A percentile compares a stretch with the other conserved stretches of the same genome.
Evolutionary conservation across 2,113 vertebrate species (phyloP).

Genomic region (Xenopus borealis): DNA sequence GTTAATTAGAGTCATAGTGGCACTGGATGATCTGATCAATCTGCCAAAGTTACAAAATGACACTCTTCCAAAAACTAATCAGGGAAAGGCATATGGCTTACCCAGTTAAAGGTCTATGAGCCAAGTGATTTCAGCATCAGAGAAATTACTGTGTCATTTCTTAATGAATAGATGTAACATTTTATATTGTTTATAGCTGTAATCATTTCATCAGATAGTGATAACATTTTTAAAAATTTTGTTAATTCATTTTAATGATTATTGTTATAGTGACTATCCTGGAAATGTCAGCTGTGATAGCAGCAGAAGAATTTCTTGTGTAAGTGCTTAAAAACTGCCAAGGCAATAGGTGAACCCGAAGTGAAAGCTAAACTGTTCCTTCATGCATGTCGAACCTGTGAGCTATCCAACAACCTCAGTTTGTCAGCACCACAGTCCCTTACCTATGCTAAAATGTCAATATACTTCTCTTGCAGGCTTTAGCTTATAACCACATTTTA

Average conservation of each 20-base stretch:
- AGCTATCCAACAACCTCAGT: not conserved
- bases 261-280: not conserved
- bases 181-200: not conserved
- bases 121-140: constrained; percentile 11
- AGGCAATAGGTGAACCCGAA: constrained; percentile 42
- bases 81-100: constrained; percentile 33
- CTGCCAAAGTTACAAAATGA: constrained; percentile 37
- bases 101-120: constrained; percentile 14
- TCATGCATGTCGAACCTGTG: constrained; percentile 30
- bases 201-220: not conserved
- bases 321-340: constrained; percentile 29
- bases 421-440: constrained; percentile 28
- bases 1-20: constrained; percentile 26
- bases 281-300: not conserved
- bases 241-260: not conserved
- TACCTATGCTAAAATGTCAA: constrained; percentile 33
- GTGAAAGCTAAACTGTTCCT: constrained; percentile 37
- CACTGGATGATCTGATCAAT: constrained; percentile 22
- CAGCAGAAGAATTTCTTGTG: not conserved
- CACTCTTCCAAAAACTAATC: constrained; percentile 37
- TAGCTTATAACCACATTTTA: constrained; percentile 39
- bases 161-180: not conserved
- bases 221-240: not conserved
- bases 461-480: constrained; percentile 28
- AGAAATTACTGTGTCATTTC: not conserved